Base-by-base conservation (phyloP, 64 coral and sea anemone genomes). In the Trachythela sp. region DNA sequence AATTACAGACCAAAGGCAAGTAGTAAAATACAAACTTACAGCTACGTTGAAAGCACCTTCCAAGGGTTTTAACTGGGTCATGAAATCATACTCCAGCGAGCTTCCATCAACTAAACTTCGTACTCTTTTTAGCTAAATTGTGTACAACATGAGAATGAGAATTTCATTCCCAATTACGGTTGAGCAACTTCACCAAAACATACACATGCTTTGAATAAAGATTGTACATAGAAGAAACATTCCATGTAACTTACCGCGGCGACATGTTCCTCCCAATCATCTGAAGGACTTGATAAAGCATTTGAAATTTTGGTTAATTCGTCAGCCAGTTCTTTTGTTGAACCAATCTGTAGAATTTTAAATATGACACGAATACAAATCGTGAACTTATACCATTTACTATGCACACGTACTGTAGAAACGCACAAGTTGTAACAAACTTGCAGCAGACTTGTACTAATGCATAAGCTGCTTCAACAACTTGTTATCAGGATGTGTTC, bases 201-300 rank as follows among this genome's bases (percentile, higher is more conserved):
- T 14, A 45, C 42, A 45, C 11, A 45, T 45, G 42, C 42, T 45
- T 45, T 45, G 11, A 45, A 45, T 6, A 45, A 45, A 45, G 42
- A 11, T 45, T 45, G 4, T n/a, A n/a, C n/a, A n/a, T n/a, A n/a
- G n/a, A n/a, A n/a, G n/a, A 52, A 52, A 52, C 13, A 52, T 1
- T 52, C 49, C 13, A 11, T 20, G 22, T 18, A 43, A 91, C 93
- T 87, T 77, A 99, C 96, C 24, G 96, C 93, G 27, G 89, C 93
- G 36, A 99, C 89, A 75, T 93, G 85, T 27, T 99, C 91, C 70
- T 99, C 96, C 96, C 96, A 99, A 54, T 99, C 96, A 88, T 94
- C 94, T 48, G 94, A 94, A 56, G 94, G 86, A 83, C 94, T 91
- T 22, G 96, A 99, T 37, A 99, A 85, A 34, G 88, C 83, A 22